Conservation (phyloP, 2,113 vertebrate species). For the Albula glossodonta region DNA sequence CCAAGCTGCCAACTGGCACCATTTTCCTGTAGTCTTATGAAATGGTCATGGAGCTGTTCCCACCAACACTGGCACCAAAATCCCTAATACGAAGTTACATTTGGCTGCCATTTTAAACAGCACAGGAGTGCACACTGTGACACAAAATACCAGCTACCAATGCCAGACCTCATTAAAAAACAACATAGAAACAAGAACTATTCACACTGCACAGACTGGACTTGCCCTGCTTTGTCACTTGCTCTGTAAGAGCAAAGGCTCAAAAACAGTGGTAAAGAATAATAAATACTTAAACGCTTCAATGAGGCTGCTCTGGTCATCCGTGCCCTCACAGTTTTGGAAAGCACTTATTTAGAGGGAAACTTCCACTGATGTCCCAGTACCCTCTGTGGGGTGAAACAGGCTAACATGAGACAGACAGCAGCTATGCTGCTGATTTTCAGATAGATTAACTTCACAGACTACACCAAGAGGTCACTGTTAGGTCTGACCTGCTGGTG, state of each 20-base stretch:
- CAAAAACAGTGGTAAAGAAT: too few relatives aligned
- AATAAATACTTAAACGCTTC: not conserved
- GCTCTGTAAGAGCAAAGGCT: not conserved
- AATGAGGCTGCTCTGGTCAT: not conserved
- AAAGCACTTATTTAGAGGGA: not conserved
- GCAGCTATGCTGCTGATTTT: not conserved
- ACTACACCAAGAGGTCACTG: not conserved
- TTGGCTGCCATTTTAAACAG: not conserved
- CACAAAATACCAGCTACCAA: too few relatives aligned
- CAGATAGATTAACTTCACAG: not conserved
- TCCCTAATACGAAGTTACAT: not conserved
- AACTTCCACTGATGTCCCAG: constrained; percentile 6
- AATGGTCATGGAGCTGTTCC: not conserved
- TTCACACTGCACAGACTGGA: too few relatives aligned
- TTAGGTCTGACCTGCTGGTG: not conserved
- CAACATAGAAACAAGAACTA: too few relatives aligned
- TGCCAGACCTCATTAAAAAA: too few relatives aligned
- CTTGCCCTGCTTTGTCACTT: too few relatives aligned
- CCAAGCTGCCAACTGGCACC: not conserved
- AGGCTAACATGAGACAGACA: not conserved
- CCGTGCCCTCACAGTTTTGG: not conserved
- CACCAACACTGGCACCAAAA: not conserved
- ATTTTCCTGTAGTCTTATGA: not conserved
- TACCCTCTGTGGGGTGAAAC: not conserved
- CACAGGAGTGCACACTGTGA: not conserved